Evolutionary conservation across 2,113 vertebrate genomes (phyloP).

Genomic region (Scartelaos histophorus): DNA sequence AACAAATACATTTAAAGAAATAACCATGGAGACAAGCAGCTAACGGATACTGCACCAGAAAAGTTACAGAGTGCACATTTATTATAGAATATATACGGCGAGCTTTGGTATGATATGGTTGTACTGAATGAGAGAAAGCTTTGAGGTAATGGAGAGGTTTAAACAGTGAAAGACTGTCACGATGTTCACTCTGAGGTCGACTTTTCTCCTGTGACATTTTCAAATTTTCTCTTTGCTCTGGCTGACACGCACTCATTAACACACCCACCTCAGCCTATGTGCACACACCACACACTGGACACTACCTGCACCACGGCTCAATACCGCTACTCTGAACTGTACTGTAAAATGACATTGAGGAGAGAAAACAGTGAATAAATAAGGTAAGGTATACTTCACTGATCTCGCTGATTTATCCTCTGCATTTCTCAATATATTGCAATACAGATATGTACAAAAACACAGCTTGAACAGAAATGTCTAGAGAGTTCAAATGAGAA

Average conservation of each 20-base stretch:
- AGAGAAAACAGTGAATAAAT: background rate
- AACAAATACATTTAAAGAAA: too few species aligned
- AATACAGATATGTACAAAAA: too few species aligned
- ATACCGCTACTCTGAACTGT: background rate
- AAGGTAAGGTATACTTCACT: too few species aligned
- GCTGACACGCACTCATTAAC: slow-evolving; percentile 9
- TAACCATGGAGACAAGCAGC: too few species aligned
- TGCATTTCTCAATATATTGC: too few species aligned
- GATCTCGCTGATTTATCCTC: too few species aligned
- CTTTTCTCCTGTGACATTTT: slow-evolving; percentile 6
- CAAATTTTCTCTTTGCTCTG: slow-evolving; percentile 5
- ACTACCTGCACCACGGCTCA: background rate
- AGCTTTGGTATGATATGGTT: background rate
- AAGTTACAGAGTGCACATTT: background rate
- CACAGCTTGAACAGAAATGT: too few species aligned
- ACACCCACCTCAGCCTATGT: slow-evolving; percentile 8
- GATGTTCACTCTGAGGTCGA: slow-evolving; percentile 2
- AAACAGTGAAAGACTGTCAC: slow-evolving; percentile 3
- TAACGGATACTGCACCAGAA: background rate
- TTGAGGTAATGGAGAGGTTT: background rate
- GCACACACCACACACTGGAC: background rate
- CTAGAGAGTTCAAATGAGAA: too few species aligned
- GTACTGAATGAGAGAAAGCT: background rate
- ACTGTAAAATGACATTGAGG: background rate
- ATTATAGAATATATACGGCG: background rate